Conservation (phyloP, 2,797 vertebrate genomes). For the Serranus cabrilla region DNA sequence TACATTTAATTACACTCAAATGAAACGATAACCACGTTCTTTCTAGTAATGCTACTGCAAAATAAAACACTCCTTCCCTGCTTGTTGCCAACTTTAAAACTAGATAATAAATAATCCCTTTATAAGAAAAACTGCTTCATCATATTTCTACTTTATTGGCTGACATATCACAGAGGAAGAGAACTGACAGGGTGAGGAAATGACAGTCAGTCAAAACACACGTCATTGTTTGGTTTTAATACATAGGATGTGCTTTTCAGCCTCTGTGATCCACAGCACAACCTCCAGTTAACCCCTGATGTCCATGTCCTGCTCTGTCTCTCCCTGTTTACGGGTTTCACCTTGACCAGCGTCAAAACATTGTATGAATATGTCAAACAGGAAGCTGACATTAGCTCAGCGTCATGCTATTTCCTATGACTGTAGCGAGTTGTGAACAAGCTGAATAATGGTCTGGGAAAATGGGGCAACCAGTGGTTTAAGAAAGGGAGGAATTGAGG, state of each 20-base stretch:
- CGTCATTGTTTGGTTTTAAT: constrained; percentile 55
- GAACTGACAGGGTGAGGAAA: constrained; percentile 41
- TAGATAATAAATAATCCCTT: background rate
- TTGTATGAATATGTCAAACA: constrained; percentile 65
- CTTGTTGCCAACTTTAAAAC: constrained; percentile 8
- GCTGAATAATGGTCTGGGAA: constrained; percentile 44
- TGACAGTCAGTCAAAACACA: constrained; percentile 29
- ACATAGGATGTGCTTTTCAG: constrained; percentile 32
- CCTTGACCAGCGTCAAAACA: constrained; percentile 70
- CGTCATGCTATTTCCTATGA: constrained; percentile 77
- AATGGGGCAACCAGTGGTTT: constrained; percentile 7
- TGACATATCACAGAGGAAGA: constrained; percentile 22
- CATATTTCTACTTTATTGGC: background rate
- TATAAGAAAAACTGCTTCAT: background rate
- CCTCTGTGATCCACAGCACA: constrained; percentile 29
- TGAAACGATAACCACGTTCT: no score
- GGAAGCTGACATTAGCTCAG: constrained; percentile 80
- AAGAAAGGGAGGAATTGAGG: constrained; percentile 38
- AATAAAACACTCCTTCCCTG: background rate
- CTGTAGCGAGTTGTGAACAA: constrained; percentile 69
- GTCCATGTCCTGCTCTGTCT: constrained; percentile 56
- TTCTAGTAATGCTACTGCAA: no score
- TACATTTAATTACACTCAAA: constrained; percentile 5
- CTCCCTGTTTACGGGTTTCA: constrained; percentile 64
- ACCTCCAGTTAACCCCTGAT: constrained; percentile 60